Conservation (phyloP, 1,140 invertebrate species). For the Harlomillsia oculata region DNA sequence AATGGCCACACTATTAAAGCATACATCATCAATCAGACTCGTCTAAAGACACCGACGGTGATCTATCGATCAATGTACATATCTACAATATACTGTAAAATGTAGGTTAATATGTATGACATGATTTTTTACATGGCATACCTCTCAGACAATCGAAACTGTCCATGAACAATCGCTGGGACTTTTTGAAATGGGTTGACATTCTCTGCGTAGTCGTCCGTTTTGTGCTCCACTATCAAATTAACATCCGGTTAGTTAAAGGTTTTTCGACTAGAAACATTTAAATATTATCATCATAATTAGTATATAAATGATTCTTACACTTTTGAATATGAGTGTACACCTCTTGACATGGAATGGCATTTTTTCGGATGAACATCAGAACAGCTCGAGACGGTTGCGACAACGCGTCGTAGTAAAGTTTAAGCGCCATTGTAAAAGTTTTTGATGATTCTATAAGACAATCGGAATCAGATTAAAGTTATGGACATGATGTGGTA, state of each 20-base stretch:
- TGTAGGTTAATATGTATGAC: no score
- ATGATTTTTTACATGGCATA: conserved; percentile 39
- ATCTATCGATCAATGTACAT: not conserved
- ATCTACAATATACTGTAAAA: not conserved
- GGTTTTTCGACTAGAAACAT: no score
- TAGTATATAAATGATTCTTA: no score
- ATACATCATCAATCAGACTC: not conserved
- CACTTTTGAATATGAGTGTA: conserved; percentile 3
- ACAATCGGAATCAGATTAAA: no score
- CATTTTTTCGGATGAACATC: conserved; percentile 18
- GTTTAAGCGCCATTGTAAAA: conserved; percentile 19
- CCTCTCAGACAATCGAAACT: conserved; percentile 69
- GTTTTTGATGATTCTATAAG: no score
- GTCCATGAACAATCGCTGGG: conserved; percentile 66
- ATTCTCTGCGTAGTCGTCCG: conserved; percentile 55
- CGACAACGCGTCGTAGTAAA: conserved; percentile 23
- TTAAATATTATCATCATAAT: not conserved
- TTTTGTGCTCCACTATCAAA: conserved; percentile 58
- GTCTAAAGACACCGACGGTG: not conserved
- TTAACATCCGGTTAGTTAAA: not conserved
- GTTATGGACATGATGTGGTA: no score
- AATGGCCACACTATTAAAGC: conserved; percentile 57
- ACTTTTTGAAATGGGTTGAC: conserved; percentile 67
- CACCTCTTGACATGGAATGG: conserved; percentile 15
- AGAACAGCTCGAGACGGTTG: conserved; percentile 26